Percentiles rank a stretch among this genome's conserved stretches.
These are phyloP conservation scores for Drosophila siamana DNA, from an alignment of 2,888 invertebrate species.

Conservation along the genomic window DNA sequence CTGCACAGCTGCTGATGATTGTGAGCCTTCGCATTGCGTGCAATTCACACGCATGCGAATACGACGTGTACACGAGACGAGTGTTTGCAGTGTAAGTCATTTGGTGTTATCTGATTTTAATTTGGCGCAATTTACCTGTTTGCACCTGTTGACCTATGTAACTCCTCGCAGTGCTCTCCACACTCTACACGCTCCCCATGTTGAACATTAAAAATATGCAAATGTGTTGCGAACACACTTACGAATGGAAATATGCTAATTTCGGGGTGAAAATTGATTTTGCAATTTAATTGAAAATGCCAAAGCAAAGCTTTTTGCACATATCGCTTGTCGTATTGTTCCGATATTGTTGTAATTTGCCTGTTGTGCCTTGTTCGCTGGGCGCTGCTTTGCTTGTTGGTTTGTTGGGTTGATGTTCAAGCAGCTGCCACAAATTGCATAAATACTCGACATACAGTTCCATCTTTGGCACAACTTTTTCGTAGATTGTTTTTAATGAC, in stretches of 20 bases:
- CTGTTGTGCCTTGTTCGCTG: conserved; percentile 13
- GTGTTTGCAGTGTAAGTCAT: conserved; percentile 60
- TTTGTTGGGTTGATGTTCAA: conserved; percentile 60
- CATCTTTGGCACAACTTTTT: conserved; percentile 69
- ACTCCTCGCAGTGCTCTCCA: not conserved
- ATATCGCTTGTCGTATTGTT: conserved; percentile 28
- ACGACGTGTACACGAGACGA: conserved; percentile 1
- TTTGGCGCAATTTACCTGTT: conserved; percentile 75
- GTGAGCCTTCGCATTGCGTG: too few relatives aligned
- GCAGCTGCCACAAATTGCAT: conserved; percentile 81
- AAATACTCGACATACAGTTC: conserved; percentile 50
- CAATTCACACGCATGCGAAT: conserved; percentile 10
- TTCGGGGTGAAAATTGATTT: conserved; percentile 77
- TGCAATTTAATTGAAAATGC: conserved; percentile 79
- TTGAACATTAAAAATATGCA: conserved; percentile 71
- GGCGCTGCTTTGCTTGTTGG: conserved; percentile 42
- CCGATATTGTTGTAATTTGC: conserved; percentile 18
- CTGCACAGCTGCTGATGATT: conserved; percentile 57
- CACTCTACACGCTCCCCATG: not conserved
- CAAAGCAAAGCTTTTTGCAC: conserved; percentile 43
- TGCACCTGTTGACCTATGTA: conserved; percentile 75
- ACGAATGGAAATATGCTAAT: conserved; percentile 75
- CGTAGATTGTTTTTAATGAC: conserved; percentile 75
- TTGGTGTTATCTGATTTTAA: conserved; percentile 79
- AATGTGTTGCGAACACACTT: conserved; percentile 38